Evolutionary conservation across 2,797 vertebrate species (phyloP), one percentile per base, ranked within the genome.

Genomic region (Molothrus ater): DNA sequence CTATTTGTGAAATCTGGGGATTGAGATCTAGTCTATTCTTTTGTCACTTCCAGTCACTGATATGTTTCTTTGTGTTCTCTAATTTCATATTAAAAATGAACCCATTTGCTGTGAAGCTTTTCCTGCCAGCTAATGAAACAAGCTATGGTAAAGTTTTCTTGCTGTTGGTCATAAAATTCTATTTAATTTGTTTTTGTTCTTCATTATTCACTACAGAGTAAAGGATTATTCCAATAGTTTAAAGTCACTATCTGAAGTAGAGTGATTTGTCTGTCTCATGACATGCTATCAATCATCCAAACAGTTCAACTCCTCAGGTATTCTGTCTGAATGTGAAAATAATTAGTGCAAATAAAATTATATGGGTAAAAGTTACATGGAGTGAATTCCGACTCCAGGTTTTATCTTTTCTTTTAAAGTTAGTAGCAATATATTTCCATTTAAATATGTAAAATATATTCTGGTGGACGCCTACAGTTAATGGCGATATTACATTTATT

Each of bases 301-400:
- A 68, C 28, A 92, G 31, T 19, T 9, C 54, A 91, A 1, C 19
- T 93, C 57, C 64, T 76, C 42, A 71, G 38, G 25, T 80, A 40
- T 76, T 93, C 71, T 69, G 11, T 26, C 38, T 36, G 57, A 94
- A 34, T 69, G 59, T 78, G 71, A 92, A 94, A 89, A 92, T 74
- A 81, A 90, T 93, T 69, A 88, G 43, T 48, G 70, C 22, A 88
- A 93, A 88, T 93, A 78, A 93, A 96, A 11, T 68, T 92, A 56
- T 68, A 93, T n/a, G 42, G 6, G 21, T 26, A 86, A 64, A 90
- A 94, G 31, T 68, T 91, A 60, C 17, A 78, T 24, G 45, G 9
- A 34, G 10, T 57, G 53, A 91, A 68, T 91, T 88, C 71, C 42
- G 80, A 17, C 32, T 45, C 78, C 45, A 65, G 36, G 32, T n/a